Percentiles rank a stretch among this genome's conserved stretches.
Conservation (phyloP, 2,113 vertebrate species). For the Perca fluviatilis region DNA sequence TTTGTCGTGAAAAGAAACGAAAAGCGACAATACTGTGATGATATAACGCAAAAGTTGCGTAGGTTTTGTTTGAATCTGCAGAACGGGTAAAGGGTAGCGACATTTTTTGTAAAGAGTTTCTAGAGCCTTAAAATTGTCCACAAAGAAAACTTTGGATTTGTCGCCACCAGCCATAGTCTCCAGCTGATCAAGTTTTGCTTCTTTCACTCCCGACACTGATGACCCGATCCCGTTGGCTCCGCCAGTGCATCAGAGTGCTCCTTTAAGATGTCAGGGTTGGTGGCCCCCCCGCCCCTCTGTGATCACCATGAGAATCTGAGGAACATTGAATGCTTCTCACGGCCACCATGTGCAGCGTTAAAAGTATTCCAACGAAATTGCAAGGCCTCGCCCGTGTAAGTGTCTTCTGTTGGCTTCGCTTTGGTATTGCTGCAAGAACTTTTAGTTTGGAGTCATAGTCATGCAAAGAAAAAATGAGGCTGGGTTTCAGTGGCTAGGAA, state of each 20-base stretch:
- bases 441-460: slow-evolving; percentile 67
- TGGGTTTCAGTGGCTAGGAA: slow-evolving; percentile 69
- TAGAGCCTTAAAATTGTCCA: slow-evolving; percentile 76
- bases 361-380: slow-evolving; percentile 77
- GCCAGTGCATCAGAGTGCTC: slow-evolving; percentile 66
- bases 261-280: slow-evolving; percentile 38
- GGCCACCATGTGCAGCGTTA: slow-evolving; percentile 71
- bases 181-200: slow-evolving; percentile 76
- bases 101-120: slow-evolving; percentile 78
- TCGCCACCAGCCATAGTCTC: slow-evolving; percentile 76
- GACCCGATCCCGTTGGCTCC: slow-evolving; percentile 68
- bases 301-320: slow-evolving; percentile 86
- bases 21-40: too few relatives aligned
- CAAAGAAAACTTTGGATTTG: slow-evolving; percentile 76
- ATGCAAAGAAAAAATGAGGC: slow-evolving; percentile 76
- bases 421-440: slow-evolving; percentile 69
- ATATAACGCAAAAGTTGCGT: too few relatives aligned
- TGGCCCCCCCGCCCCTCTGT: slow-evolving; percentile 85
- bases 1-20: too few relatives aligned
- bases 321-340: slow-evolving; percentile 55
- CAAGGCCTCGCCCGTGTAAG: slow-evolving; percentile 83
- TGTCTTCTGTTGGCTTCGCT: slow-evolving; percentile 30
- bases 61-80: too few relatives aligned
- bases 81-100: too few relatives aligned
- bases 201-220: slow-evolving; percentile 83